These are phyloP conservation scores for Ips typographus DNA, from an alignment of 1,140 invertebrate species.

Conservation along the genomic window DNA sequence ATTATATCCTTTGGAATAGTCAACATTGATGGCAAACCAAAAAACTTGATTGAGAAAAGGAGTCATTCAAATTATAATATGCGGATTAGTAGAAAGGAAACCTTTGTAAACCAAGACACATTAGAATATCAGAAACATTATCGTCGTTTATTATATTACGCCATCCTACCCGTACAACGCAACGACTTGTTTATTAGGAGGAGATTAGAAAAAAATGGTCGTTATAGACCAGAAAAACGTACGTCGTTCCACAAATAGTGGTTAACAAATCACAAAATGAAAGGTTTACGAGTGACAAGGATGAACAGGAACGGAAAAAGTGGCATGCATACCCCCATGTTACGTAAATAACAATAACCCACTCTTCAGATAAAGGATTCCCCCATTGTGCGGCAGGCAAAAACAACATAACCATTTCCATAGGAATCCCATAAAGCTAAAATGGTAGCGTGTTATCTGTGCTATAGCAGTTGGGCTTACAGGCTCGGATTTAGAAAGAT, in stretches of 20 bases:
- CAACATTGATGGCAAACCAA: too few species aligned
- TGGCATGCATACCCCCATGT: slow-evolving; percentile 20
- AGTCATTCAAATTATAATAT: too few species aligned
- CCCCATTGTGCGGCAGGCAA: slow-evolving; percentile 34
- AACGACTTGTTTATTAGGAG: too few species aligned
- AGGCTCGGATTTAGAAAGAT: slow-evolving; percentile 8
- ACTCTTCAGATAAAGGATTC: slow-evolving; percentile 34
- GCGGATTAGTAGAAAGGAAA: too few species aligned
- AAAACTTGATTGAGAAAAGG: too few species aligned
- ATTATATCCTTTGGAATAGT: too few species aligned
- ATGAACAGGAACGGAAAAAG: slow-evolving; percentile 17
- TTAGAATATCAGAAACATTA: too few species aligned
- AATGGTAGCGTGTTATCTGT: slow-evolving; percentile 36
- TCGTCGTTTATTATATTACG: too few species aligned
- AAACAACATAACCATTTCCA: slow-evolving; percentile 38
- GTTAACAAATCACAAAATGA: slow-evolving; percentile 14
- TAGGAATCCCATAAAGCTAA: slow-evolving; percentile 36
- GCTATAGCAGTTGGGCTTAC: slow-evolving; percentile 13
- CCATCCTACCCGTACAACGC: too few species aligned
- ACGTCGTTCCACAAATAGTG: neutral
- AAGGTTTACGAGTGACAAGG: slow-evolving; percentile 17
- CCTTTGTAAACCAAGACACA: too few species aligned
- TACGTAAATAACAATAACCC: slow-evolving; percentile 37
- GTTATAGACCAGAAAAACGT: too few species aligned
- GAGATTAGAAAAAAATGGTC: too few species aligned